Evolutionary conservation across 1,140 invertebrate genomes (phyloP).

Genomic region (Marisa cornuarietis): DNA sequence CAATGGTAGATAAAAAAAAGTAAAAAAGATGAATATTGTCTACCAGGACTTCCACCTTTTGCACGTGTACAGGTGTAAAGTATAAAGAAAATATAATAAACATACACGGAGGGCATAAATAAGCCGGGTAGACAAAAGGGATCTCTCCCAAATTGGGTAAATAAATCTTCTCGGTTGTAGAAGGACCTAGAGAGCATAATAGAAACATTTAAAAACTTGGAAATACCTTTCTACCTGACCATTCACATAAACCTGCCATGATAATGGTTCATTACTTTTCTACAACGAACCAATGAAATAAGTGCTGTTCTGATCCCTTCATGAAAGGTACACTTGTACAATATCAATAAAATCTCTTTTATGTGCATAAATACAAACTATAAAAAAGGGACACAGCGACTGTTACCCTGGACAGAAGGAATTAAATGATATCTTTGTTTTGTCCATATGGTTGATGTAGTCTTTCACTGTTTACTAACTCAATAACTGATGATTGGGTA

Average conservation of each 20-base stretch:
- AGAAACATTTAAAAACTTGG: neutral
- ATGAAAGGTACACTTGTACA: no score
- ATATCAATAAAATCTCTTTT: no score
- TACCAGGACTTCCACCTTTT: constrained; percentile 24
- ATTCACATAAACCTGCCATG: constrained; percentile 1
- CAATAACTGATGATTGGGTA: no score
- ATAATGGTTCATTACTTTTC: neutral
- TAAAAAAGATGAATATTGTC: neutral
- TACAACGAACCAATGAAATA: neutral
- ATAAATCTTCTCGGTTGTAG: constrained; percentile 6
- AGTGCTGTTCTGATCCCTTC: no score
- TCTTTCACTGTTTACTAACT: no score
- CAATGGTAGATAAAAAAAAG: no score
- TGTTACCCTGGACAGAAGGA: no score
- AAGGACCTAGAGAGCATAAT: constrained; percentile 12
- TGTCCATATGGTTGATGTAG: no score
- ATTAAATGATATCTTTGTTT: no score
- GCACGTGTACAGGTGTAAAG: constrained; percentile 22
- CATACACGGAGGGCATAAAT: constrained; percentile 26
- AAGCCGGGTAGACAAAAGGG: constrained; percentile 17
- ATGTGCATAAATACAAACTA: no score
- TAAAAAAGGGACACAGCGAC: no score
- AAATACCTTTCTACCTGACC: constrained; percentile 9
- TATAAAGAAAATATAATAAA: constrained; percentile 12
- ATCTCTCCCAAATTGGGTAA: constrained; percentile 4